phyloP scores from a whole-genome alignment of 64 coral and sea anemone genomes.

The Dendronephthya gigantea region DNA sequence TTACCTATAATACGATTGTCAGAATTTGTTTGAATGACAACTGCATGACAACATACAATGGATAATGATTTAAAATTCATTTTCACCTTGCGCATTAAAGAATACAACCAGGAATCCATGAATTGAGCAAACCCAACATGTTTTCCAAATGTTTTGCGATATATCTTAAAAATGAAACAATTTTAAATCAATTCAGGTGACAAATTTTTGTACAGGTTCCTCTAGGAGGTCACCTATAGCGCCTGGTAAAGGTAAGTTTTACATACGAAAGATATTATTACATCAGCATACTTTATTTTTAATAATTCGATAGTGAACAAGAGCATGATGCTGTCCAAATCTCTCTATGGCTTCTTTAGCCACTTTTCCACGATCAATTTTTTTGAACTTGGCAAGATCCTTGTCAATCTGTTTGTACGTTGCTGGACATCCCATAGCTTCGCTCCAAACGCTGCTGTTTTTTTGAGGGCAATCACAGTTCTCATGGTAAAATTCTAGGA shows the following conservation, averaged over 20 bases:
- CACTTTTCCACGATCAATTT: conserved; percentile 58
- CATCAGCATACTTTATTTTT: conserved; percentile 64
- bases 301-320: conserved; percentile 82
- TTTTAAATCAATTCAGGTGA: neutral
- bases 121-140: conserved; percentile 99
- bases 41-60: too few species aligned
- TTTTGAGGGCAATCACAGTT: conserved; percentile 73
- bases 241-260: too few species aligned
- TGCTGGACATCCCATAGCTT: conserved; percentile 54
- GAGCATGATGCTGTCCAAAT: conserved; percentile 81
- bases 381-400: conserved; percentile 56
- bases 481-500: conserved; percentile 57
- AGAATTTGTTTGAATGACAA: too few species aligned
- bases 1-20: conserved; percentile 35
- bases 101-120: conserved; percentile 76
- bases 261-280: neutral
- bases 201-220: neutral
- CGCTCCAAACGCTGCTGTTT: conserved; percentile 32
- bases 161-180: conserved; percentile 46
- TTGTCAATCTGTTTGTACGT: conserved; percentile 55
- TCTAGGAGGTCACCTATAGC: too few species aligned
- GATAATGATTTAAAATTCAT: neutral
- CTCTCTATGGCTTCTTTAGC: conserved; percentile 75
- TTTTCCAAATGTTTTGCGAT: conserved; percentile 74
- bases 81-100: conserved; percentile 77